Percentiles rank a stretch among this genome's conserved stretches.
phyloP scores from a whole-genome alignment of 2,888 invertebrate species.

The Cantharis rufa region DNA sequence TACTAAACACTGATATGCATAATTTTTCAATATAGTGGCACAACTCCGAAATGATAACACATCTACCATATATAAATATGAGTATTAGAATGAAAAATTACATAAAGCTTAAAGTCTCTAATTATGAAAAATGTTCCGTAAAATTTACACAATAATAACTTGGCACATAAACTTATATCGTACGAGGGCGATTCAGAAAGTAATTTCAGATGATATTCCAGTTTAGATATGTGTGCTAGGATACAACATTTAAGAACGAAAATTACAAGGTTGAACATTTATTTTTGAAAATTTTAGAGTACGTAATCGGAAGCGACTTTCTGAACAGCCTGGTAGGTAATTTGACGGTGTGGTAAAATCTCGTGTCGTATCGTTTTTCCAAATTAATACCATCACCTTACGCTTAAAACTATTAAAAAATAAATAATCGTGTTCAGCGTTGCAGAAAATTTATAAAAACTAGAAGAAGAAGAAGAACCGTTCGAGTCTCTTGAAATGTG shows the following conservation, averaged over 20 bases:
- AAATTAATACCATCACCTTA: background rate
- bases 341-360: background rate
- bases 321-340: background rate
- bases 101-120: background rate
- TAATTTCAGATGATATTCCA: background rate
- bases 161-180: slow-evolving; percentile 2
- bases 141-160: background rate
- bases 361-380: background rate
- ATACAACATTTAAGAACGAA: background rate
- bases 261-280: background rate
- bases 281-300: background rate
- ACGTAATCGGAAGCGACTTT: background rate
- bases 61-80: background rate
- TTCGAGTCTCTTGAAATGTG: slow-evolving; percentile 26
- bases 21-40: slow-evolving; percentile 1
- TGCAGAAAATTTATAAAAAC: slow-evolving; percentile 13
- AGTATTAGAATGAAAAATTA: background rate
- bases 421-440: slow-evolving; percentile 9
- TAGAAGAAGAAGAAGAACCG: slow-evolving; percentile 11
- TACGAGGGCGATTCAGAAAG: background rate
- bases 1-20: background rate
- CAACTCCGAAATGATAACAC: slow-evolving; percentile 1
- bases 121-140: background rate
- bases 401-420: background rate
- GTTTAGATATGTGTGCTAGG: background rate